Evolutionary conservation across 2,888 invertebrate genomes (phyloP).

Genomic region (Thysanoteuthis rhombus): DNA sequence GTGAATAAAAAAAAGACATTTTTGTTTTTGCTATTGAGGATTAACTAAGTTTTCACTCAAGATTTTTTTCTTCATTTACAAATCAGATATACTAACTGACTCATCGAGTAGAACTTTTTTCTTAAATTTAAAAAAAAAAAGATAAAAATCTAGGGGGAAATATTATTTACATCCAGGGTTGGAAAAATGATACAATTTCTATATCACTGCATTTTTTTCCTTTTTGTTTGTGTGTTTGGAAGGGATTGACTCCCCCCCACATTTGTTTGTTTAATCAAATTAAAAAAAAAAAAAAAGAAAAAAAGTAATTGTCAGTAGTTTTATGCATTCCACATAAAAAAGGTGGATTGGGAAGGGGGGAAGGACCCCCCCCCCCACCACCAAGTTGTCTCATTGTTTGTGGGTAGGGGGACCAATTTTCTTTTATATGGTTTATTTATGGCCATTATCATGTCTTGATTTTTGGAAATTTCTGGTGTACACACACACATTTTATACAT

Average conservation of each 20-base stretch:
- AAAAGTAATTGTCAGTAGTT: too few relatives aligned
- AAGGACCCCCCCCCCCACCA: not conserved
- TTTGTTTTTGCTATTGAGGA: too few relatives aligned
- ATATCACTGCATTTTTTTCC: not conserved
- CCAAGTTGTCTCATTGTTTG: not conserved
- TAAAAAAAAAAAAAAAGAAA: not conserved
- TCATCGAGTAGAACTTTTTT: not conserved
- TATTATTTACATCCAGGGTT: constrained; percentile 12
- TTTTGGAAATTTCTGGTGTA: not conserved
- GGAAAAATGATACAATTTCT: not conserved
- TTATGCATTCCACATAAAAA: too few relatives aligned
- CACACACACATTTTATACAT: not conserved
- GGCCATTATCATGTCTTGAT: not conserved
- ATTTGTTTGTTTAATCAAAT: not conserved
- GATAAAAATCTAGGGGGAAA: not conserved
- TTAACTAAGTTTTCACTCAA: too few relatives aligned
- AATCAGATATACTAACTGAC: not conserved
- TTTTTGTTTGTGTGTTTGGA: not conserved
- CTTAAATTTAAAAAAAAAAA: not conserved
- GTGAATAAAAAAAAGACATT: too few relatives aligned
- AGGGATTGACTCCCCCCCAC: not conserved
- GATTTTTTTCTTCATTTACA: too few relatives aligned
- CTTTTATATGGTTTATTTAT: not conserved
- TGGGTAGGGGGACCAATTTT: not conserved
- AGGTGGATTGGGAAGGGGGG: not conserved